A percentile compares a stretch with the other conserved stretches of the same genome.
Conservation (phyloP, 2,113 vertebrate genomes). For the Gobius niger region DNA sequence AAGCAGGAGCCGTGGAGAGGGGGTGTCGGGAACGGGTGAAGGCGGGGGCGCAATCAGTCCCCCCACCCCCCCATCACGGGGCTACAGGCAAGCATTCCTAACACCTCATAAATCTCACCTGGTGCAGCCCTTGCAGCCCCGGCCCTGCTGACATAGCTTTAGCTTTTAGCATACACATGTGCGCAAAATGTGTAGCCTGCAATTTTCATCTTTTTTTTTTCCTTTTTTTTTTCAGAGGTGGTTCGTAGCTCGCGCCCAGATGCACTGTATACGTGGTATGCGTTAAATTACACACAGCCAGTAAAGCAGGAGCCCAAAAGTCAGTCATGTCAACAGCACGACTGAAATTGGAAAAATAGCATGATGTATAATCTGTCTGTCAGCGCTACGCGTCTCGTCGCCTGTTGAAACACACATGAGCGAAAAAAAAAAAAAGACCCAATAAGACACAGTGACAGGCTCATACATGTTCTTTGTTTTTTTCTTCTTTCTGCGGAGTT, state of each 20-base stretch:
- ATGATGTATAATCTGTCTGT: slow-evolving; percentile 41
- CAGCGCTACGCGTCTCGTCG: not conserved
- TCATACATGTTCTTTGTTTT: not conserved
- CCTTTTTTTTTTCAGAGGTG: not conserved
- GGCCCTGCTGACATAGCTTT: slow-evolving; percentile 50
- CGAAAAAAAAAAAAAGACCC: slow-evolving; percentile 16
- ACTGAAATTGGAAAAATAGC: slow-evolving; percentile 42
- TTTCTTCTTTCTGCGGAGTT: not conserved
- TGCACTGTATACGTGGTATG: slow-evolving; percentile 16
- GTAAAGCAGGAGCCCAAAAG: slow-evolving; percentile 18
- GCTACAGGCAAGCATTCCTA: slow-evolving; percentile 67
- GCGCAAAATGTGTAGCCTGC: slow-evolving; percentile 16
- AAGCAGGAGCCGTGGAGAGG: slow-evolving; percentile 22
- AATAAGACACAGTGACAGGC: slow-evolving; percentile 1
- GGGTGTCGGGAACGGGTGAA: slow-evolving; percentile 29
- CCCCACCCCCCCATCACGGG: slow-evolving; percentile 54
- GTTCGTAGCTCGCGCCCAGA: slow-evolving; percentile 6
- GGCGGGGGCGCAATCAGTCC: slow-evolving; percentile 46
- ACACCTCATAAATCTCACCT: slow-evolving; percentile 79
- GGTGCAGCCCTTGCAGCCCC: slow-evolving; percentile 40
- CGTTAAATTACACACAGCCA: slow-evolving; percentile 32
- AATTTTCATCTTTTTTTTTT: slow-evolving; percentile 13
- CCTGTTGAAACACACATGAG: slow-evolving; percentile 14
- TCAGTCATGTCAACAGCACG: slow-evolving; percentile 36
- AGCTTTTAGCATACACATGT: slow-evolving; percentile 5